Percentiles rank a stretch among this genome's conserved stretches.
phyloP scores from a whole-genome alignment of 2,888 invertebrate genomes.

The Drosophila borealis region DNA sequence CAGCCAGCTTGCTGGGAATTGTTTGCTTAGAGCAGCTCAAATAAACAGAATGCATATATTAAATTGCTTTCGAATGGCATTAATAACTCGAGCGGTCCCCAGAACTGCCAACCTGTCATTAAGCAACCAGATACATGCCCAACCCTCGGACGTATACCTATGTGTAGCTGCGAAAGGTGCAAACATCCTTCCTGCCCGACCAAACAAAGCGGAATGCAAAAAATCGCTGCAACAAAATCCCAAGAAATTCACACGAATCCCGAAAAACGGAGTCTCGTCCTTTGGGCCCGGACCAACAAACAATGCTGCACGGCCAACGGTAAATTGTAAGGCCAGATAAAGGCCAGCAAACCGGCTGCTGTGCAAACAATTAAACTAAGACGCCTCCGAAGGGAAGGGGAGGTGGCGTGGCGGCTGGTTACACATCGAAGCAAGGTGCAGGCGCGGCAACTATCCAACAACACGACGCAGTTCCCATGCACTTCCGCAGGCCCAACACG shows the following conservation, averaged over 20 bases:
- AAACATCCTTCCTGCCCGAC: conserved; percentile 70
- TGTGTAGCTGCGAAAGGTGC: conserved; percentile 63
- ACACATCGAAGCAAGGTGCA: conserved; percentile 63
- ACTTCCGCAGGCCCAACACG: conserved; percentile 56
- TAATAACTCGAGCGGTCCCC: conserved; percentile 54
- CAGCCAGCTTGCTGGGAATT: conserved; percentile 43
- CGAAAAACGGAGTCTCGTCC: conserved; percentile 35
- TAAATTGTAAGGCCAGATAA: conserved; percentile 56
- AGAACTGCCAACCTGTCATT: conserved; percentile 69
- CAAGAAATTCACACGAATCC: conserved; percentile 64
- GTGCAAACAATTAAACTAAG: conserved; percentile 73
- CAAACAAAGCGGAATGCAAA: conserved; percentile 47
- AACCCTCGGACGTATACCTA: conserved; percentile 27
- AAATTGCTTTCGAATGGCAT: conserved; percentile 78
- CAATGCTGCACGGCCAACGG: conserved; percentile 52
- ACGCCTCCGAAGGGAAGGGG: conserved; percentile 12
- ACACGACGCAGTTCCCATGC: conserved; percentile 27
- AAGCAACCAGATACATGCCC: conserved; percentile 49
- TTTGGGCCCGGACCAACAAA: conserved; percentile 23
- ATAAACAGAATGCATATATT: conserved; percentile 63
- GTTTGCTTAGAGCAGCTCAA: conserved; percentile 51
- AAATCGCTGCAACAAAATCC: conserved; percentile 40
- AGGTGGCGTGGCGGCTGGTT: conserved; percentile 20
- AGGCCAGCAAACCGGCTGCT: conserved; percentile 59
- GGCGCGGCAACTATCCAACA: conserved; percentile 18